phyloP scores from a whole-genome alignment of 2,888 invertebrate genomes.

The Eugnorisma glareosa region DNA sequence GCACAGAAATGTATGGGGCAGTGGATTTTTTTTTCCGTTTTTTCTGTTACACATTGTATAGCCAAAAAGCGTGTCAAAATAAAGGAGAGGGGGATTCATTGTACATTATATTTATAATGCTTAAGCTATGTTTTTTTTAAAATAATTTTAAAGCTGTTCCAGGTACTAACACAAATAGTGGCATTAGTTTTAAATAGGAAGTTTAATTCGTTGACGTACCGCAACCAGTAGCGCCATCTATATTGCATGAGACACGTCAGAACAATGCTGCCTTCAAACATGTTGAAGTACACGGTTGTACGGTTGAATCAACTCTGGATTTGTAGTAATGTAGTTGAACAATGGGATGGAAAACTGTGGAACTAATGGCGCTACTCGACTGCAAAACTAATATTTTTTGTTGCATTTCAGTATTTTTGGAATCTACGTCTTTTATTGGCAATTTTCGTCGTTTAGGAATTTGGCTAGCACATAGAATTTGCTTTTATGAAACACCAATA shows the following conservation, averaged over 20 bases:
- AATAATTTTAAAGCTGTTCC: no score
- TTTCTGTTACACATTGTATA: no score
- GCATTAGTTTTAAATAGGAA: neutral
- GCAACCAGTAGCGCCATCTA: constrained; percentile 14
- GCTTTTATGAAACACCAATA: neutral
- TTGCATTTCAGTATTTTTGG: neutral
- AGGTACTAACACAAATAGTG: neutral
- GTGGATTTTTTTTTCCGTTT: no score
- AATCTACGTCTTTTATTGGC: neutral
- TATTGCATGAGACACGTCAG: neutral
- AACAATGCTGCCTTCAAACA: neutral
- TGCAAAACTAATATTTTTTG: neutral
- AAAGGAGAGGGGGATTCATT: no score
- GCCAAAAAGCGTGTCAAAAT: no score
- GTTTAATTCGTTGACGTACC: neutral
- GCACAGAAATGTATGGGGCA: no score
- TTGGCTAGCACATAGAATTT: neutral
- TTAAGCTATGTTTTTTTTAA: no score
- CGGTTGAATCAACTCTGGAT: neutral
- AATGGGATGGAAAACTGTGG: neutral
- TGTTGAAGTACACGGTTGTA: neutral
- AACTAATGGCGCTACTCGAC: neutral
- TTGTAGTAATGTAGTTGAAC: neutral
- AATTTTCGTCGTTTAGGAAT: neutral
- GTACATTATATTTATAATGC: no score